Evolutionary conservation across 2,113 vertebrate genomes (phyloP), one percentile per base, ranked within the genome.

Genomic region (Elephantulus edwardii): DNA sequence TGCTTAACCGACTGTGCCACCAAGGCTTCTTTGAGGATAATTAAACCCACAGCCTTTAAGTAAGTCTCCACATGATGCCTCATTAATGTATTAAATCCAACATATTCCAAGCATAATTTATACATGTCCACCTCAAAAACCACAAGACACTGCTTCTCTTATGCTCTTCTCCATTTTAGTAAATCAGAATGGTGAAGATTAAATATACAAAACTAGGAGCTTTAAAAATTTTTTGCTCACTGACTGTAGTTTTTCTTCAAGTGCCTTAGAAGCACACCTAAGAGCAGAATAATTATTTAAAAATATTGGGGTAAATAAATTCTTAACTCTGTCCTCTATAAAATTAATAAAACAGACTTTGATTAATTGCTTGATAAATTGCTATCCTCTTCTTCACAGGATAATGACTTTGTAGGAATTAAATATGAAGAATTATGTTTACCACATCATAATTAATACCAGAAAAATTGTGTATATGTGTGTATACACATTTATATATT

Each of bases 141-240:
- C 6, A 10, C 58, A 68, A 58, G 70, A 87, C 28, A 46, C 2
- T 33, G 9, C 72, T 64, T 70, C 30, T 48, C 2, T 35, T 66
- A 30, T 46, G 48, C 19, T 87, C 74, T 88, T 50, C 30, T 92
- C 58, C 71, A 4, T 22, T 33, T 89, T 71, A 86, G 75, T 83
- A 87, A 80, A 35, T 17, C 8, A 82, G n/a, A 77, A 38, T 40
- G 19, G 35, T 64, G 20, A 22, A n/a, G 60, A 20, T 12, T 46
- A 86, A 86, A 58, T 76, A 40, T 46, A 8, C 44, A 33, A 84
- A 84, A 17, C 2, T 14, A 71, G 3, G 1, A 4, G 14, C 14
- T 16, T 60, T 46, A 71, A 50, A 13, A n/a, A 44, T 30, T 2
- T 88, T 88, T 79, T 28, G 19, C 66, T 62, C 64, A 72, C 14